Evolutionary conservation across 2,888 invertebrate genomes (phyloP), one percentile per base, ranked within the genome.

Genomic region (Phyllotreta cruciferae): DNA sequence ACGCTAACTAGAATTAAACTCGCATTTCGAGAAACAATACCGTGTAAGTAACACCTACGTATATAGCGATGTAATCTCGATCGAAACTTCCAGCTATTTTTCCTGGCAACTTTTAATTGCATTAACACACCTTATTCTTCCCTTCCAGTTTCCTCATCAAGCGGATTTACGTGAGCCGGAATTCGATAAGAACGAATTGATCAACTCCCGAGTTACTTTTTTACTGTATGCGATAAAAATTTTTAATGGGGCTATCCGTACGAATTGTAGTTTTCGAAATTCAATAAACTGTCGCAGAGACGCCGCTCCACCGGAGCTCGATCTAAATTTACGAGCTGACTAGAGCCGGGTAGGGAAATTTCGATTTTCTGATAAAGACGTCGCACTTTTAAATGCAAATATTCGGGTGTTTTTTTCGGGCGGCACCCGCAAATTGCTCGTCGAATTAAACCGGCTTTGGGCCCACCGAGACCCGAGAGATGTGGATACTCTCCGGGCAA

Each of bases 1-100:
- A 41, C 42, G 52, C 50, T 42, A 41, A 55, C 34, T 34, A 9
- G 42, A 55, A 24, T 55, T 41, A 24, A 42, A 55, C 42, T 55
- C 10, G 47, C 24, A 11, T 47, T n/a, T 11, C 24, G 24, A 47
- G 24, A 47, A 14, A 9, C 41, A 10, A 41, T 10, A 1, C 41
- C 10, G 41, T 10, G n/a, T 41, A 24, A 24, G 24, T 24, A 24
- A 24, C 24, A 24, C 24, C 24, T 24, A n/a, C n/a, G n/a, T n/a
- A n/a, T n/a, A 24, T 24, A 24, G 24, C 24, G 4, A 24, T 3
- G 4, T 24, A 24, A 24, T 24, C 24, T 24, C 24, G 24, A 24
- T 24, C 24, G 4, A 24, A 24, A 24, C 24, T 24, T 24, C 24
- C 24, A 24, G 24, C 24, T 24, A 24, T 24, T 24, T 24, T 24